Conservation (phyloP, 2,113 vertebrate species). For the Myiopsitta monachus region DNA sequence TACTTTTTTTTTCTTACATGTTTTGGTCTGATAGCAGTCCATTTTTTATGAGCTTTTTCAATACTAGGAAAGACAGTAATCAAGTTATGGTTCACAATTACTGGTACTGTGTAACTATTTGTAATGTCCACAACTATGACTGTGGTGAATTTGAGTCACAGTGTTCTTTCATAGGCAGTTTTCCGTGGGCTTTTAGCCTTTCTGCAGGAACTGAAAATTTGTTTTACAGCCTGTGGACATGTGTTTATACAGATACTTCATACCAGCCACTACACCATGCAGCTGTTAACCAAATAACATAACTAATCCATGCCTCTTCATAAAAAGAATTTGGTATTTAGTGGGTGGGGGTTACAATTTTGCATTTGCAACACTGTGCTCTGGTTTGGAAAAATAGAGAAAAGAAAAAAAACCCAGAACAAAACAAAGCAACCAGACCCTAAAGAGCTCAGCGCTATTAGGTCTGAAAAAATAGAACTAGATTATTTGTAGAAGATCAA, state of each 20-base stretch:
- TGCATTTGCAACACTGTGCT: neutral
- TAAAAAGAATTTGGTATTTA: neutral
- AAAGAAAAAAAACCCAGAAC: neutral
- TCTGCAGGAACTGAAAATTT: neutral
- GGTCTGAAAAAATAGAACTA: neutral
- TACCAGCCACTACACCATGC: neutral
- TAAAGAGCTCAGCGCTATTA: neutral
- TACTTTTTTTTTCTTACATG: neutral
- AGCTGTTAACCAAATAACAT: neutral
- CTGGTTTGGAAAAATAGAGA: neutral
- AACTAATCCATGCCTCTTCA: neutral
- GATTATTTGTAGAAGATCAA: conserved; percentile 22
- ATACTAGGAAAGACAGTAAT: neutral
- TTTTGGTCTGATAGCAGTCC: neutral
- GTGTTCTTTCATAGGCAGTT: neutral
- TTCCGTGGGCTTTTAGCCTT: neutral
- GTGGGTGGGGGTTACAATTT: neutral
- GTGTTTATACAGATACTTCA: neutral
- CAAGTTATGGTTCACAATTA: neutral
- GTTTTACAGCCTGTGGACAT: neutral
- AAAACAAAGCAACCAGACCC: neutral
- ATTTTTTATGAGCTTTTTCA: neutral
- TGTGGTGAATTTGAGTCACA: neutral
- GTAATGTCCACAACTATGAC: neutral
- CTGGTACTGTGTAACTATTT: neutral